Evolutionary conservation across 2,797 vertebrate species (phyloP).

Genomic region (Malurus leucopterus): DNA sequence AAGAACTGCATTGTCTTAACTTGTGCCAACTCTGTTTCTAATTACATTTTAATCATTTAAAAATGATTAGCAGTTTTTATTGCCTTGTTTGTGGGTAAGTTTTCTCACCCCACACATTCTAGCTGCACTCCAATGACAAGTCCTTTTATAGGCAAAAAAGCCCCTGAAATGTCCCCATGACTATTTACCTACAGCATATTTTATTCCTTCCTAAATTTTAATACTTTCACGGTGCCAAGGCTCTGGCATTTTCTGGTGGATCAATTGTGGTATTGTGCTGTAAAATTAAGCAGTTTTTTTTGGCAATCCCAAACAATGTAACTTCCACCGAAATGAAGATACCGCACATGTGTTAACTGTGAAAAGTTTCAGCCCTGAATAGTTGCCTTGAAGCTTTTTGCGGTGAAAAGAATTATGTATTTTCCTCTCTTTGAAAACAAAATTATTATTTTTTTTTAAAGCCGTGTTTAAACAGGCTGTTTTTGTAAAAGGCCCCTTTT

Average conservation of each 20-base stretch:
- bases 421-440: slow-evolving; percentile 59
- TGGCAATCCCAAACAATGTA: slow-evolving; percentile 52
- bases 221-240: slow-evolving; percentile 39
- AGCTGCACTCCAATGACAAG: slow-evolving; percentile 39
- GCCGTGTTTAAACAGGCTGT: slow-evolving; percentile 44
- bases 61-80: slow-evolving; percentile 66
- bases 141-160: slow-evolving; percentile 62
- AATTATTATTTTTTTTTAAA: background rate
- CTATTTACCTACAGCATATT: slow-evolving; percentile 59
- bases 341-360: slow-evolving; percentile 51
- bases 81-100: slow-evolving; percentile 63
- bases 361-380: slow-evolving; percentile 52
- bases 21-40: slow-evolving; percentile 64
- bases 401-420: slow-evolving; percentile 57
- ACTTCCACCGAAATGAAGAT: slow-evolving; percentile 57
- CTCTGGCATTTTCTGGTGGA: slow-evolving; percentile 44
- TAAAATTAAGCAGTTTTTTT: slow-evolving; percentile 60
- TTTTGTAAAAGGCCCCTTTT: slow-evolving; percentile 46
- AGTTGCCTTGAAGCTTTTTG: slow-evolving; percentile 61
- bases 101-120: slow-evolving; percentile 63
- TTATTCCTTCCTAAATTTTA: slow-evolving; percentile 51
- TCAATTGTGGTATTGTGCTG: slow-evolving; percentile 59
- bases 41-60: slow-evolving; percentile 66
- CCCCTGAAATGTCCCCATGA: background rate
- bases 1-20: slow-evolving; percentile 63